Evolutionary conservation across 2,888 invertebrate genomes (phyloP), one percentile per base, ranked within the genome.

Genomic region (Acronicta psi): DNA sequence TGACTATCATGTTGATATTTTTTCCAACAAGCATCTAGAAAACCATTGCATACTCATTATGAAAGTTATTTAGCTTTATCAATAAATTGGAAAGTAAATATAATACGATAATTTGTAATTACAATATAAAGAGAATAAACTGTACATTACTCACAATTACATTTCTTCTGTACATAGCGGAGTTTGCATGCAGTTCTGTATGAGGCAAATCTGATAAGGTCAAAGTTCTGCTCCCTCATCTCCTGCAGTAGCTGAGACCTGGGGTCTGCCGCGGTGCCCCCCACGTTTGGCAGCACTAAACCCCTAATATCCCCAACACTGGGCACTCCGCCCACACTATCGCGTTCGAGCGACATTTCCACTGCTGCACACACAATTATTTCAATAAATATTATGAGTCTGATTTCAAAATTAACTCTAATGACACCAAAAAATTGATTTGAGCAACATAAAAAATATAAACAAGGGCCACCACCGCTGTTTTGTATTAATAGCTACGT

Each of bases 171-270:
- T 65, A 99, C 98, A 93, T 99, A 99, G 80, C 99, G 95, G 55
- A 99, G 95, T 91, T 99, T 99, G 86, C 98, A 99, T 9, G 99
- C 99, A 4, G 99, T 99, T 71, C 99, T 96, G 91, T 99, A 99
- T 1, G 99, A 99, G 43, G 99, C 98, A 92, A 99, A 99, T 80
- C 99, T 96, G 83, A 99, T 99, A 68, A 98, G 96, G 92, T 99
- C 99, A 87, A 98, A 99, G 90, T 98, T 98, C 89, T 98, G 98
- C 77, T 97, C 96, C 72, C 98, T 95, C 96, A 98, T 96, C 91
- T 98, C 98, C 86, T 98, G 97, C 69, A 97, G 92, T 57, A 98
- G 95, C 80, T 96, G 97, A 60, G 97, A 95, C 61, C 97, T 95
- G 75, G 96, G 96, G 91, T 96, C 96, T 37, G 93, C 81, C 42